phyloP scores from a whole-genome alignment of 2,113 vertebrate genomes.

The Opisthocomus hoazin region DNA sequence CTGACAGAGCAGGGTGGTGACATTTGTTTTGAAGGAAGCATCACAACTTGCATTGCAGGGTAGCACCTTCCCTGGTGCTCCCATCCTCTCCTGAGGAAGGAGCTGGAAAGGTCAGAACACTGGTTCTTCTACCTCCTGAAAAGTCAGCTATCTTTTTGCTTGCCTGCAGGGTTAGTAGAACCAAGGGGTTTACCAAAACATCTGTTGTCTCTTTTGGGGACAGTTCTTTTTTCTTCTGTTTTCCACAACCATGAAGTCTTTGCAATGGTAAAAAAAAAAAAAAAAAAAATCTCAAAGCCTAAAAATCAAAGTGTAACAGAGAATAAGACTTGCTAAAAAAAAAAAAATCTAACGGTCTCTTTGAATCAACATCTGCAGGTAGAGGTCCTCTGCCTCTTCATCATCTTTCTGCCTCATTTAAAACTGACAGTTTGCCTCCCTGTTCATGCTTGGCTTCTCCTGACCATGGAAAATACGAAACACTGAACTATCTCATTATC shows the following conservation, averaged over 20 bases:
- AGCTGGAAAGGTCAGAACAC: background rate
- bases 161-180: background rate
- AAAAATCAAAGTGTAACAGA: background rate
- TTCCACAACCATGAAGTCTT: background rate
- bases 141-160: background rate
- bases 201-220: background rate
- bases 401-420: background rate
- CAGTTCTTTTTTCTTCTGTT: background rate
- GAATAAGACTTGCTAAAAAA: background rate
- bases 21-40: background rate
- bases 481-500: background rate
- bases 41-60: background rate
- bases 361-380: background rate
- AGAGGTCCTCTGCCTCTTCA: background rate
- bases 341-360: background rate
- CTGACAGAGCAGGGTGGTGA: background rate
- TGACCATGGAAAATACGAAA: background rate
- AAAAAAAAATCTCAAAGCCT: background rate
- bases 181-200: background rate
- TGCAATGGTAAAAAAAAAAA: background rate
- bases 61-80: background rate
- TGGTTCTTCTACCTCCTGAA: background rate
- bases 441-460: background rate
- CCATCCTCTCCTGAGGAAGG: background rate
- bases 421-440: background rate